phyloP scores from a whole-genome alignment of 2,888 invertebrate genomes.

The Cheiracanthium punctorium region DNA sequence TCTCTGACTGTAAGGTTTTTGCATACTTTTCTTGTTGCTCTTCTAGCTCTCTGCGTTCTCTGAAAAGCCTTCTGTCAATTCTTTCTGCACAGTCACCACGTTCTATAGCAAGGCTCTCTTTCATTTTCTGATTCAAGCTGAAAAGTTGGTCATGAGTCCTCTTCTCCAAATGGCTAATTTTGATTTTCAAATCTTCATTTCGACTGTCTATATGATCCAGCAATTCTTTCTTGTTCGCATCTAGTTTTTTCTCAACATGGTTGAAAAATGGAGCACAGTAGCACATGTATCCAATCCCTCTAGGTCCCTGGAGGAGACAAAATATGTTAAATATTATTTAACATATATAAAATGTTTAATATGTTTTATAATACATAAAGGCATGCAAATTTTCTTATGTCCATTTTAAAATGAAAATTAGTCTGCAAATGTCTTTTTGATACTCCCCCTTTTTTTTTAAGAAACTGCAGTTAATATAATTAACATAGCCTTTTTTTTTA shows the following conservation, averaged over 20 bases:
- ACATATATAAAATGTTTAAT: no score
- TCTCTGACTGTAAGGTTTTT: conserved; percentile 73
- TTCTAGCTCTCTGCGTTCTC: conserved; percentile 79
- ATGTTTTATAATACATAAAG: no score
- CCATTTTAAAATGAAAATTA: no score
- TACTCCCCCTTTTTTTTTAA: no score
- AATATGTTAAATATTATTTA: no score
- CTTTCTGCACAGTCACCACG: conserved; percentile 81
- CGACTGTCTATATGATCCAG: conserved; percentile 85
- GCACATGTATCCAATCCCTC: conserved; percentile 94
- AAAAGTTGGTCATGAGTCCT: conserved; percentile 91
- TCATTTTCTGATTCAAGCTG: conserved; percentile 78
- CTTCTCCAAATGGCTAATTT: conserved; percentile 86
- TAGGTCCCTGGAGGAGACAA: conserved; percentile 82
- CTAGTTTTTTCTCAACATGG: conserved; percentile 87
- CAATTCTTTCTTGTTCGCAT: conserved; percentile 86
- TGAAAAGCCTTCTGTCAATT: conserved; percentile 81
- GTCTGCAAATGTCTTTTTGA: no score
- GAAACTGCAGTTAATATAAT: no score
- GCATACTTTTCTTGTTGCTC: conserved; percentile 73
- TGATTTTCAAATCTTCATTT: conserved; percentile 86
- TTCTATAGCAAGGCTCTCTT: conserved; percentile 82
- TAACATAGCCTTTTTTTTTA: no score
- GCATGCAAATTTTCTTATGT: no score
- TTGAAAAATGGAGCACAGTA: conserved; percentile 94